Percentiles rank a stretch among this genome's conserved stretches.
Conservation (phyloP, 1,140 invertebrate genomes). For the Drosophila navojoa region DNA sequence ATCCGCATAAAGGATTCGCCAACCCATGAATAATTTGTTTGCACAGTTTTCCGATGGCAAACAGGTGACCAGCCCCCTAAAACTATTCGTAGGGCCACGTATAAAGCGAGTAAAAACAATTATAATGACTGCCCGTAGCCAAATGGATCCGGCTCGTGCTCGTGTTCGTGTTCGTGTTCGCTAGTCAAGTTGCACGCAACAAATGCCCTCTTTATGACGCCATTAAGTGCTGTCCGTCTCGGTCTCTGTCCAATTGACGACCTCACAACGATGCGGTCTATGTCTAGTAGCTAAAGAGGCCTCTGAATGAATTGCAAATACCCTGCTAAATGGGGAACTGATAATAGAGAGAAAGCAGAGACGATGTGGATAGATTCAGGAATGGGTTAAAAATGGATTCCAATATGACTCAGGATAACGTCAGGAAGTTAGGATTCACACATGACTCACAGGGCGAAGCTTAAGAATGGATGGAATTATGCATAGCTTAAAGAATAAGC, state of each 20-base stretch:
- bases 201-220: slow-evolving; percentile 65
- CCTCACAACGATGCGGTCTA: slow-evolving; percentile 4
- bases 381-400: no score
- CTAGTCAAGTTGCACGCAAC: slow-evolving; percentile 60
- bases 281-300: neutral
- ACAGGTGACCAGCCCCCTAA: slow-evolving; percentile 28
- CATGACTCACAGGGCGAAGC: no score
- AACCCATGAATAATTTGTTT: slow-evolving; percentile 28
- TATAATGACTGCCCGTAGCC: neutral
- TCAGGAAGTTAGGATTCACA: no score
- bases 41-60: slow-evolving; percentile 2
- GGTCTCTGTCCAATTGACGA: slow-evolving; percentile 25
- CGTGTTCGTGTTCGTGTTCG: neutral
- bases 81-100: neutral
- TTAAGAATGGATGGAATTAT: no score
- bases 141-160: neutral
- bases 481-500: no score
- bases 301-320: neutral
- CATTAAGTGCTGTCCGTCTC: slow-evolving; percentile 37
- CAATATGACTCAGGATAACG: no score
- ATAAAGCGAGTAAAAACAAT: neutral
- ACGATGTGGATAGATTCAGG: no score
- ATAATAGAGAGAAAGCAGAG: no score
- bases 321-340: neutral
- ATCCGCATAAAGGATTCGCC: slow-evolving; percentile 4